These are phyloP conservation scores for Nothobranchius furzeri DNA, from an alignment of 2,113 vertebrate genomes.

Conservation along the genomic window DNA sequence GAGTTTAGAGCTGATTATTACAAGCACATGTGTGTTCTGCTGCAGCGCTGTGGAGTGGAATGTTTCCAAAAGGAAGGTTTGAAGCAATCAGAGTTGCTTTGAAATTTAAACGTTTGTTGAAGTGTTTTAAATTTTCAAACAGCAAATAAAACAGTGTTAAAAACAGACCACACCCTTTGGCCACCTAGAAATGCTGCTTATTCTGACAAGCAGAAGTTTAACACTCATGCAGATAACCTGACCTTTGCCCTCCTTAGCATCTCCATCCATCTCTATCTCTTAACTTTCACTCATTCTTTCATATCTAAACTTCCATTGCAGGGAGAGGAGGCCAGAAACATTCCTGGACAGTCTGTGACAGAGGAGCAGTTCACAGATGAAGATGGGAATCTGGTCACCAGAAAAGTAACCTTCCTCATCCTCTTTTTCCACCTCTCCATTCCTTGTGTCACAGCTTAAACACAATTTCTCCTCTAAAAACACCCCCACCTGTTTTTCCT, in stretches of 20 bases:
- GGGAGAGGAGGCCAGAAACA: constrained; percentile 95
- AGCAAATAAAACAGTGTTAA: too few relatives aligned
- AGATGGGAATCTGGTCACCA: constrained; percentile 95
- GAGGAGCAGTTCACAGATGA: constrained; percentile 96
- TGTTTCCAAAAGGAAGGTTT: too few relatives aligned
- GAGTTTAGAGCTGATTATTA: too few relatives aligned
- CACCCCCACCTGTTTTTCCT: constrained; percentile 16
- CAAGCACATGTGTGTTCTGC: too few relatives aligned
- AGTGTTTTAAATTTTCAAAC: too few relatives aligned
- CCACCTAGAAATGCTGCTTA: too few relatives aligned
- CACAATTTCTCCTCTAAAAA: background rate
- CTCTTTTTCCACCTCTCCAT: constrained; percentile 13
- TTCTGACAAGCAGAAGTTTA: too few relatives aligned
- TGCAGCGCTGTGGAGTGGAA: too few relatives aligned
- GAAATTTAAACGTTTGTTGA: too few relatives aligned
- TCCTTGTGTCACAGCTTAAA: background rate
- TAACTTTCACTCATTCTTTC: constrained; percentile 8
- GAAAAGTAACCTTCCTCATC: constrained; percentile 90
- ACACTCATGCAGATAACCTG: too few relatives aligned
- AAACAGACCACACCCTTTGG: too few relatives aligned
- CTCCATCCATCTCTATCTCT: background rate
- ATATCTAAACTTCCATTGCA: constrained; percentile 55
- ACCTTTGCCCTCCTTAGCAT: background rate
- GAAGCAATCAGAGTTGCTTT: too few relatives aligned
- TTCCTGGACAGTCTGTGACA: constrained; percentile 94